These are phyloP conservation scores for Leuciscus idus DNA, from an alignment of 2,113 vertebrate genomes.

Conservation along the genomic window DNA sequence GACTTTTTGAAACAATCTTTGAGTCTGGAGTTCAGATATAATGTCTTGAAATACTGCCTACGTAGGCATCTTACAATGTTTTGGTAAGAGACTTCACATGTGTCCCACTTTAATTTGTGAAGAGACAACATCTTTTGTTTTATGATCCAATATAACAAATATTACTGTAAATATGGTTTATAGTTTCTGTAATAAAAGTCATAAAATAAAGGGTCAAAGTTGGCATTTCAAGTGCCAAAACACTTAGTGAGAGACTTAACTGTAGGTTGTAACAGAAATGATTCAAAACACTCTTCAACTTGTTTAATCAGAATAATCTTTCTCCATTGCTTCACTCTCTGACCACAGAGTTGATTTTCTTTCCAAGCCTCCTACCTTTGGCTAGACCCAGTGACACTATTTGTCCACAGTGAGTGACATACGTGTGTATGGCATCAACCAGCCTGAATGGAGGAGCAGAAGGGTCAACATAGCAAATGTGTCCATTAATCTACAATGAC, in stretches of 20 bases:
- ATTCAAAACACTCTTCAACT: background rate
- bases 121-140: background rate
- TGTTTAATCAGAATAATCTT: background rate
- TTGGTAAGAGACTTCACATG: background rate
- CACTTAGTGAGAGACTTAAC: background rate
- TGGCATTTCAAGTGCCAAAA: background rate
- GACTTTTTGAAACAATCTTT: background rate
- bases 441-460: conserved; percentile 48
- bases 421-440: conserved; percentile 40
- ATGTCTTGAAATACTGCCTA: background rate
- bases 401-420: conserved; percentile 47
- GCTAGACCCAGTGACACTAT: conserved; percentile 28
- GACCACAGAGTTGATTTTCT: conserved; percentile 7
- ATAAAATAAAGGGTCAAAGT: background rate
- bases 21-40: background rate
- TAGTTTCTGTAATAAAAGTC: background rate
- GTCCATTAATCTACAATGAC: conserved; percentile 72
- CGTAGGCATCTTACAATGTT: no score
- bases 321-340: background rate
- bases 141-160: background rate
- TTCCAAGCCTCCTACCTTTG: conserved; percentile 12
- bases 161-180: background rate
- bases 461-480: conserved; percentile 72
- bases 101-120: conserved; percentile 4
- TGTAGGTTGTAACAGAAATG: background rate